These are phyloP conservation scores for Magallana gigas DNA, from an alignment of 1,140 invertebrate genomes.

Conservation along the genomic window DNA sequence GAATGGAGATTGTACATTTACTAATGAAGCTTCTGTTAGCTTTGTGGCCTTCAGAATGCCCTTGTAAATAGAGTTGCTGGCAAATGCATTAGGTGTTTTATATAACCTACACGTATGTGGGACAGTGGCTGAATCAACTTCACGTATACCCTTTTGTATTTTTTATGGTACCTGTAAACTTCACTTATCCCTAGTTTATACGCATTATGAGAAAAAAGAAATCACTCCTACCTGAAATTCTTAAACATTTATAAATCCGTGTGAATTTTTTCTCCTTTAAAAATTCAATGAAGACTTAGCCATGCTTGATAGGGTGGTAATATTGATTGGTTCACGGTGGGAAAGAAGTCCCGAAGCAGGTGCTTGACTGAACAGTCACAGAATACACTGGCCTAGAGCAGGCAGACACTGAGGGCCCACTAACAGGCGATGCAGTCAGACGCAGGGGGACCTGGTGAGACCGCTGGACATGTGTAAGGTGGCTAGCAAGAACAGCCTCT, in stretches of 20 bases:
- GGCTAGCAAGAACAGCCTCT: background rate
- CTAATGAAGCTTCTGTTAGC: too few species aligned
- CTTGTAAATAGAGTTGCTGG: too few species aligned
- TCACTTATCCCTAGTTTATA: too few species aligned
- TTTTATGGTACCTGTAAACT: too few species aligned
- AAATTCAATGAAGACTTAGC: background rate
- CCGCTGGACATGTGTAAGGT: background rate
- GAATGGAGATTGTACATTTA: too few species aligned
- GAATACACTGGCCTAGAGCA: background rate
- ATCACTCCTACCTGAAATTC: slow-evolving; percentile 3
- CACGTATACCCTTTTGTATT: too few species aligned
- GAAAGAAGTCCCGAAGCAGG: slow-evolving; percentile 1
- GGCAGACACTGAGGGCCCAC: too few species aligned
- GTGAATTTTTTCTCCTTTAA: background rate
- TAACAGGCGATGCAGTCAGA: background rate
- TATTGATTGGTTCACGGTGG: slow-evolving; percentile 9
- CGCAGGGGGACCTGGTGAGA: background rate
- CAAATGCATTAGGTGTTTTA: too few species aligned
- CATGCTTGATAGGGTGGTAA: background rate
- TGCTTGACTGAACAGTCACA: background rate
- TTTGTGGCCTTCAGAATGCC: too few species aligned
- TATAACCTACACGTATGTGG: too few species aligned
- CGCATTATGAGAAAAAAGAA: too few species aligned
- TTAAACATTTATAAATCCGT: slow-evolving; percentile 10
- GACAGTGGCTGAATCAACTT: too few species aligned